Percentiles rank a stretch among this genome's conserved stretches.
Evolutionary conservation across 2,113 vertebrate genomes (phyloP).

Genomic region (Vidua chalybeata): DNA sequence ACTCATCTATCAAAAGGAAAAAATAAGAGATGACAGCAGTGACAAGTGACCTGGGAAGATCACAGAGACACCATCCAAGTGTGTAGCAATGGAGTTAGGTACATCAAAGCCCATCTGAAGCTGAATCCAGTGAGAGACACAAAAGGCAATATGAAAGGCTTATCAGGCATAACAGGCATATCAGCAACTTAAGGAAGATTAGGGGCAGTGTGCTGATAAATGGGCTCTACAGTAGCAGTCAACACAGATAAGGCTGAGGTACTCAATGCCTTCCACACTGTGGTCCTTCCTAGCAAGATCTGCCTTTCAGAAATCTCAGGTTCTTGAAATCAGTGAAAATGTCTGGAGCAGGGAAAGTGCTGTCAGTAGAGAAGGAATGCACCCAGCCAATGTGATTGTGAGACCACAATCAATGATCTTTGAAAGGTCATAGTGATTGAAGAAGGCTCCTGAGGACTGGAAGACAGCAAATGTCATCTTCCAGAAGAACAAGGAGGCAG

Average conservation of each 20-base stretch:
- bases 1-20: not conserved
- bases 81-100: not conserved
- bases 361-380: not conserved
- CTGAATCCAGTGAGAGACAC: not conserved
- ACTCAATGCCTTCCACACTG: not conserved
- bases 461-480: not conserved
- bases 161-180: not conserved
- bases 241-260: fast-evolving
- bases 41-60: not conserved
- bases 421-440: not conserved
- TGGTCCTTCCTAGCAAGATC: not conserved
- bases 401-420: not conserved
- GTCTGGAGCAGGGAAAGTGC: not conserved
- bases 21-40: not conserved
- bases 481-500: not conserved
- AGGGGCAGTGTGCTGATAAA: not conserved
- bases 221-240: not conserved
- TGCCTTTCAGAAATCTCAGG: not conserved
- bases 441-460: not conserved
- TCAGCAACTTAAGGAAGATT: not conserved
- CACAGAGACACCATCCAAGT: not conserved
- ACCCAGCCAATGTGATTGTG: not conserved
- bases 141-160: not conserved
- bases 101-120: not conserved
- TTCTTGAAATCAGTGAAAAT: not conserved